A percentile compares a stretch with the other conserved stretches of the same genome.
Evolutionary conservation across 2,888 invertebrate genomes (phyloP).

Genomic region (Silvanus unidentatus): DNA sequence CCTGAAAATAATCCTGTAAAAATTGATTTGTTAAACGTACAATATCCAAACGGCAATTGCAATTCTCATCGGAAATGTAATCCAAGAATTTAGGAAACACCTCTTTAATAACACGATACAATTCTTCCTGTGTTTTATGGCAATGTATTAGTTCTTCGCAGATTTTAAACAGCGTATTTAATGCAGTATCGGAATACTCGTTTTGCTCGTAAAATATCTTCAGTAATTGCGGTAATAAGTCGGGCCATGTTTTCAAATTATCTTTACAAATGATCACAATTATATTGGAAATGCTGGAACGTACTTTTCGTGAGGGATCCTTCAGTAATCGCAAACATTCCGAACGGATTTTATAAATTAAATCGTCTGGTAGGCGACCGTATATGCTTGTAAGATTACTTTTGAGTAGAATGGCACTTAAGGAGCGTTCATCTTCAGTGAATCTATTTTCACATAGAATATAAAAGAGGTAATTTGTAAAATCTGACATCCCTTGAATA

Average conservation of each 20-base stretch:
- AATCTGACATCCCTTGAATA: constrained; percentile 94
- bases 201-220: constrained; percentile 86
- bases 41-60: constrained; percentile 31
- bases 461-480: constrained; percentile 96
- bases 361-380: constrained; percentile 80
- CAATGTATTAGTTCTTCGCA: constrained; percentile 80
- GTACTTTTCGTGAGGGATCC: constrained; percentile 88
- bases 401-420: constrained; percentile 94
- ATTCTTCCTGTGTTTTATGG: constrained; percentile 34
- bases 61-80: constrained; percentile 30
- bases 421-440: constrained; percentile 92
- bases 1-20: constrained; percentile 36
- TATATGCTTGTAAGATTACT: constrained; percentile 93
- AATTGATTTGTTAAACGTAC: constrained; percentile 40
- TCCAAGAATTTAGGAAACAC: constrained; percentile 37
- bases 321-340: constrained; percentile 92
- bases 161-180: constrained; percentile 95
- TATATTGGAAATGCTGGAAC: constrained; percentile 94
- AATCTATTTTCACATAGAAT: constrained; percentile 90
- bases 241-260: constrained; percentile 86
- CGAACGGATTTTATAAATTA: constrained; percentile 85
- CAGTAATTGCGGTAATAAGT: constrained; percentile 83
- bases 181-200: constrained; percentile 92
- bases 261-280: constrained; percentile 95
- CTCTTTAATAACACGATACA: constrained; percentile 32